Base-by-base conservation (phyloP, 2,113 vertebrate species). In the Tinamus guttatus region DNA sequence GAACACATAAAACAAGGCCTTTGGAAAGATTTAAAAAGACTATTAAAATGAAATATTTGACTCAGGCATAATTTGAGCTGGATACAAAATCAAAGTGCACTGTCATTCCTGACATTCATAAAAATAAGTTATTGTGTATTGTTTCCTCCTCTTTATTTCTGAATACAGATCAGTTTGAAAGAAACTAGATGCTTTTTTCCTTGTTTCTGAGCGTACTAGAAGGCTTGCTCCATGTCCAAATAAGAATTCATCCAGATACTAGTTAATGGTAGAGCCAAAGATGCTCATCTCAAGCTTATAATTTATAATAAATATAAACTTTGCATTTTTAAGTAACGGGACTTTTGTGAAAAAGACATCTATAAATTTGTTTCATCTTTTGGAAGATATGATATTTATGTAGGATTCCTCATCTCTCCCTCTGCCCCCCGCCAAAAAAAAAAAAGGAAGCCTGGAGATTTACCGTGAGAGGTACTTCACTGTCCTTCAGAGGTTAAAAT, bases 31-130 rank as follows among this genome's bases (percentile, higher is more conserved):
- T 96, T 97, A 97, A 94, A 90, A 81, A 74, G 38, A 95, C 87
- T 92, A 67, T 95, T 96, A 97, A 95, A 96, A 95, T 97, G 94
- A 97, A 98, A 81, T 95, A 96, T 85, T 92, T 96, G 82, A 36
- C 82, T 96, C 64, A 96, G 65, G 93, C 89, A 96, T 94, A 92
- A 94, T 97, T 97, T 95, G 81, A 93, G 65, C 38, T 19, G 58
- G 92, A 94, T 96, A 91, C 69, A 96, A 92, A 96, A 97, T 96
- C 94, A 92, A 96, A 96, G 91, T 94, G 86, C 87, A 85, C 40
- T 93, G 93, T 95, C 93, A 94, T 84, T 95, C 84, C 64, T 97
- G 95, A 90, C 95, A 96, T 95, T 96, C 95, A 94, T 97, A 96
- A 97, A 97, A 95, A 94, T 95, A 97, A 97, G 94, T 97, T 95